Base-by-base conservation (phyloP, 2,888 invertebrate species). In the Drosophila histrio region DNA sequence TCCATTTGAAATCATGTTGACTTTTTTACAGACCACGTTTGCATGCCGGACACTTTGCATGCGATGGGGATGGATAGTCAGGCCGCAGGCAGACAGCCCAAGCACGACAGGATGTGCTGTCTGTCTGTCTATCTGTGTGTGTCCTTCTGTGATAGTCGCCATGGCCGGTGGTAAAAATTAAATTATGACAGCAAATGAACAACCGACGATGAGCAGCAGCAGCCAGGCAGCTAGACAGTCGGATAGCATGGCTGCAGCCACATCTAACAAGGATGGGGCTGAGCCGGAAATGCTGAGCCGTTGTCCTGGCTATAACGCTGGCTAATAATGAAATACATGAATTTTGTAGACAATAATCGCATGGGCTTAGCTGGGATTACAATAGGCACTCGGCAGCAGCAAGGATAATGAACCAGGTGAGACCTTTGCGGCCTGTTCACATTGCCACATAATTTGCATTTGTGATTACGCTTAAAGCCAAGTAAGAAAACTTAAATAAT, bases 121-220 rank as follows among this genome's bases (percentile, higher is more conserved):
- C 36, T 41, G 22, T 21, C 30, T 44, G 9, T 34, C 34, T 19
- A 1, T 44, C 11, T 26, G 0, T 50, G 15, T 58, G 46, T 64
- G 39, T 61, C 39, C 5, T 11, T 47, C 47, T 54, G 57, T 70
- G 54, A 22, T 61, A 47, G 62, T 54, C 36, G 57, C 52, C 39
- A 65, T 53, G 72, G 70, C 66, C 70, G 61, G 70, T 75, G 83
- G 87, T 80, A 71, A 86, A 84, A 84, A 86, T 88, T 82, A 88
- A 88, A 84, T 86, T 88, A 88, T 86, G 84, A 71, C 86, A 76
- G 82, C 79, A 82, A 82, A 82, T 87, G 87, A 85, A 81, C 88
- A 78, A 57, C 46, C 64, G 63, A 69, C 59, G 62, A 67, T 52
- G 49, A 60, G 47, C 44, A 39, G 43, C 61, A 54, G 30, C 50